Evolutionary conservation across 2,888 invertebrate genomes (phyloP).

Genomic region (Allacma fusca): DNA sequence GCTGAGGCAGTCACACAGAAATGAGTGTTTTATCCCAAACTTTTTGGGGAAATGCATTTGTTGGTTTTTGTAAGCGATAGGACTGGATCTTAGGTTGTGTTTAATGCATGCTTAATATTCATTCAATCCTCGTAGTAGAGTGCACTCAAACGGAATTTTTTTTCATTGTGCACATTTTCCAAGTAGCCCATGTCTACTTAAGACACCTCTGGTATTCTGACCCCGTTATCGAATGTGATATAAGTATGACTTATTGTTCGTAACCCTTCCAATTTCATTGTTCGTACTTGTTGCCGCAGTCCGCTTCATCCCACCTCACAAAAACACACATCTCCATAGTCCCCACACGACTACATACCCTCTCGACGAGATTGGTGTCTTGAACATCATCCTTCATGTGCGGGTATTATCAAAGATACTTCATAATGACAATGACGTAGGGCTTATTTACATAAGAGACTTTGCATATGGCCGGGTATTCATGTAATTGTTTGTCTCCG

Average conservation of each 20-base stretch:
- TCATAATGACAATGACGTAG: constrained; percentile 8
- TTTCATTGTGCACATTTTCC: neutral
- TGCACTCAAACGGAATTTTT: neutral
- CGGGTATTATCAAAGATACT: constrained; percentile 16
- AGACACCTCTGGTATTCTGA: constrained; percentile 13
- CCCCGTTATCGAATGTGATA: constrained; percentile 10
- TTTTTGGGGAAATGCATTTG: neutral
- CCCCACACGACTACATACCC: neutral
- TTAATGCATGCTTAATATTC: neutral
- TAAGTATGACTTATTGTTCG: constrained; percentile 18
- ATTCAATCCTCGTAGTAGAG: neutral
- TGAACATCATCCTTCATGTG: constrained; percentile 1
- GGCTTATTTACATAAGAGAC: constrained; percentile 7
- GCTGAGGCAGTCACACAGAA: neutral
- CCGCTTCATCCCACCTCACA: neutral
- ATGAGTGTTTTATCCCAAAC: constrained; percentile 7
- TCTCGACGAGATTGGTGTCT: neutral
- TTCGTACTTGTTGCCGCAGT: neutral
- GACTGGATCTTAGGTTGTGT: neutral
- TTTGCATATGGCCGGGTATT: neutral
- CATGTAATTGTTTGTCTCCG: neutral
- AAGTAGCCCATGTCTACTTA: constrained; percentile 8
- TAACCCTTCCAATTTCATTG: constrained; percentile 1
- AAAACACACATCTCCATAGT: neutral
- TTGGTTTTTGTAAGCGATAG: neutral